Evolutionary conservation across 2,113 vertebrate genomes (phyloP).

Genomic region (Vidua macroura): DNA sequence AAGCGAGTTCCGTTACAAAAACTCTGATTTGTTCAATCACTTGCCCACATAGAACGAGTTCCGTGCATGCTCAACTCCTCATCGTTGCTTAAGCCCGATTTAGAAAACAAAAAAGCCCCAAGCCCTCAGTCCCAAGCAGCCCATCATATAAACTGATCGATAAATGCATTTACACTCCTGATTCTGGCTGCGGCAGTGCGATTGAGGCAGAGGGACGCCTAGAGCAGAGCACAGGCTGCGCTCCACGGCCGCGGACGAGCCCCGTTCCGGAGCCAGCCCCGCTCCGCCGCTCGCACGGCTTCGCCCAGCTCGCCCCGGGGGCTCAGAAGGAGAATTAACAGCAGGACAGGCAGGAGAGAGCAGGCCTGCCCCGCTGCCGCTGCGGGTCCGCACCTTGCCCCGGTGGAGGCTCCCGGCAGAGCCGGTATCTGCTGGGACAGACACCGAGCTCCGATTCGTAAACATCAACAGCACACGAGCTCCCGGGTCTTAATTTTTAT

Average conservation of each 20-base stretch:
- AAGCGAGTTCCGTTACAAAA: neutral
- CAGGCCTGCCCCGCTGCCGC: neutral
- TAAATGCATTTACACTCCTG: neutral
- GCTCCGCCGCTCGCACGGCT: neutral
- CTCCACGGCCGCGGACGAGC: neutral
- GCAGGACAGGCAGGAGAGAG: neutral
- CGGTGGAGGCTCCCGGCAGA: neutral
- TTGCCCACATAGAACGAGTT: neutral
- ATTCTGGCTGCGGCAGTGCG: accelerated
- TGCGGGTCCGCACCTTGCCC: neutral
- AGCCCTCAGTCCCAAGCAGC: neutral
- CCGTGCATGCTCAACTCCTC: neutral
- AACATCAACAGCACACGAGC: neutral
- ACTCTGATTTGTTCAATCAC: neutral
- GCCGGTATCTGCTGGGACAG: accelerated
- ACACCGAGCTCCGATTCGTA: neutral
- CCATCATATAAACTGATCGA: accelerated
- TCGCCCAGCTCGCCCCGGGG: neutral
- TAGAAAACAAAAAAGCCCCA: neutral
- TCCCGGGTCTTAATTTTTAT: neutral
- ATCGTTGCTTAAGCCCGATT: neutral
- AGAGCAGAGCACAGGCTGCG: accelerated
- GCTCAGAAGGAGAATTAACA: neutral
- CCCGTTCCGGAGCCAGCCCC: neutral
- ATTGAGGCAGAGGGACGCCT: accelerated